Conservation (phyloP, 2,113 vertebrate genomes). For the Syngnathoides biaculeatus region DNA sequence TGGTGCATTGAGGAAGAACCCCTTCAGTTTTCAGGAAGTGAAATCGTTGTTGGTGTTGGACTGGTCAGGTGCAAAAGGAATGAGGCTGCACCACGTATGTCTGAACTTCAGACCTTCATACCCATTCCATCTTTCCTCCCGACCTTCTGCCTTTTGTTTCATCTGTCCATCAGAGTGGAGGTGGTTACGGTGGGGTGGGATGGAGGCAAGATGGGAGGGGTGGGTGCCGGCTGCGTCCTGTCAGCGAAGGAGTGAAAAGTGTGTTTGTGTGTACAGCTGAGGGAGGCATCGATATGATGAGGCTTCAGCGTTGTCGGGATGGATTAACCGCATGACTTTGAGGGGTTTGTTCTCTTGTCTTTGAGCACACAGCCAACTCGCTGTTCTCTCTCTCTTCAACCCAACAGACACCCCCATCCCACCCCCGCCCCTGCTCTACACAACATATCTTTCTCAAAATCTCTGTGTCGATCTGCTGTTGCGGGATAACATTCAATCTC, state of each 20-base stretch:
- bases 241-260: slow-evolving; percentile 47
- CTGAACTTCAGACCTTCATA: slow-evolving; percentile 50
- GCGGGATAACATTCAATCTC: slow-evolving; percentile 35
- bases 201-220: slow-evolving; percentile 12
- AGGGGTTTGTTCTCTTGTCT: slow-evolving; percentile 70
- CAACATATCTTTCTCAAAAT: slow-evolving; percentile 35
- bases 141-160: slow-evolving; percentile 49
- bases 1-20: background rate
- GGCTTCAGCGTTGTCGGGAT: slow-evolving; percentile 69
- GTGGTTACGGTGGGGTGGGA: slow-evolving; percentile 21
- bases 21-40: slow-evolving; percentile 34
- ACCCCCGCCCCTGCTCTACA: slow-evolving; percentile 7
- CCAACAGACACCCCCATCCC: slow-evolving; percentile 5
- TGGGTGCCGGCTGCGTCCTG: slow-evolving; percentile 16
- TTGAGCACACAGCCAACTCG: slow-evolving; percentile 56
- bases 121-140: slow-evolving; percentile 21
- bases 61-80: slow-evolving; percentile 30
- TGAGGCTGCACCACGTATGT: slow-evolving; percentile 20
- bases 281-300: slow-evolving; percentile 65
- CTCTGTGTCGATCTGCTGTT: slow-evolving; percentile 25
- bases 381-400: slow-evolving; percentile 34
- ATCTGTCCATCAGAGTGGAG: slow-evolving; percentile 30
- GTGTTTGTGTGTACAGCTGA: slow-evolving; percentile 47
- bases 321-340: slow-evolving; percentile 70
- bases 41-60: slow-evolving; percentile 50